Evolutionary conservation across 1,140 invertebrate species (phyloP).

Genomic region (Drosophila asahinai): DNA sequence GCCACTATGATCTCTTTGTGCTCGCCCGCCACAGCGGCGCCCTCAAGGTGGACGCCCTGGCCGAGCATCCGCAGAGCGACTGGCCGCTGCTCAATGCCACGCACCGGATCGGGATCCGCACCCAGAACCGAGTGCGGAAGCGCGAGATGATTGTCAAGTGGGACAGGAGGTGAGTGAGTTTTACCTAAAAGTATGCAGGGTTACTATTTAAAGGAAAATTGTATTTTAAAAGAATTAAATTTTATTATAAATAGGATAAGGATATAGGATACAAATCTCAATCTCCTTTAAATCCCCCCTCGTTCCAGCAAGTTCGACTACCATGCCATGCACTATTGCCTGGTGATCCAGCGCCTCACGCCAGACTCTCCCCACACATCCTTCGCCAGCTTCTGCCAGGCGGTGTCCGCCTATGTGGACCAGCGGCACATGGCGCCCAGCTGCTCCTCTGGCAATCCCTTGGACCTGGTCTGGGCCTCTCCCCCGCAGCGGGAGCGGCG

Average conservation of each 20-base stretch:
- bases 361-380: background rate
- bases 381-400: conserved; percentile 69
- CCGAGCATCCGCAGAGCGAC: conserved; percentile 69
- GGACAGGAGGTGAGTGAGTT: conserved; percentile 71
- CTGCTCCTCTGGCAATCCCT: conserved; percentile 42
- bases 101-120: conserved; percentile 70
- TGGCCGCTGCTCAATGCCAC: conserved; percentile 79
- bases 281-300: background rate
- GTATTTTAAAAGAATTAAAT: too few species aligned
- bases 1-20: conserved; percentile 81
- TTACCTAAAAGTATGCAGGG: background rate
- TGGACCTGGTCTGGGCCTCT: conserved; percentile 69
- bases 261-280: too few species aligned
- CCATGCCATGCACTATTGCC: conserved; percentile 81
- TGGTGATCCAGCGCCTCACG: conserved; percentile 62
- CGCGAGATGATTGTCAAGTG: conserved; percentile 84
- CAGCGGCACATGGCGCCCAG: conserved; percentile 25
- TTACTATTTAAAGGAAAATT: too few species aligned
- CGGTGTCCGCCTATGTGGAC: conserved; percentile 63
- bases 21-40: conserved; percentile 67
- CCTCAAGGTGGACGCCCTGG: conserved; percentile 75
- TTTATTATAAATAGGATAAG: too few species aligned
- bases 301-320: conserved; percentile 72
- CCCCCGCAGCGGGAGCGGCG: conserved; percentile 65
- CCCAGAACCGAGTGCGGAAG: conserved; percentile 81